Evolutionary conservation across 2,797 vertebrate genomes (phyloP).

Genomic region (Caiman crocodilus): DNA sequence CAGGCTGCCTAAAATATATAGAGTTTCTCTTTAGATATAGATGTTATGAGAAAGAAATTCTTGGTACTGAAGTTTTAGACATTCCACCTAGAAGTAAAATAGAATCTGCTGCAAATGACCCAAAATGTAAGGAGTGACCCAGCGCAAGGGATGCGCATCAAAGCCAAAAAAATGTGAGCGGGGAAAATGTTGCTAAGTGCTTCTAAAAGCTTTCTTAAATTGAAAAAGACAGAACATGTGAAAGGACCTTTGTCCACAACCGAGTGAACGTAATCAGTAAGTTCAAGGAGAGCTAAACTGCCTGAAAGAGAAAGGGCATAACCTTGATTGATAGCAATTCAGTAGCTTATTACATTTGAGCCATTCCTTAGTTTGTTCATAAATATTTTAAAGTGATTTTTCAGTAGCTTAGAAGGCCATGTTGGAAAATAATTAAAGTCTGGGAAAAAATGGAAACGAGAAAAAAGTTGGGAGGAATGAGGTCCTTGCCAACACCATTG

Average conservation of each 20-base stretch:
- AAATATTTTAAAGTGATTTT: conserved; percentile 9
- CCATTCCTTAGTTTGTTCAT: background rate
- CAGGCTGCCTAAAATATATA: background rate
- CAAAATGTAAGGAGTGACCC: background rate
- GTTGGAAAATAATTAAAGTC: conserved; percentile 21
- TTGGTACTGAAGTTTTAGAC: background rate
- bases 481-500: background rate
- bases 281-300: background rate
- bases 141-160: fast-evolving
- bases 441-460: background rate
- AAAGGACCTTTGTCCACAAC: background rate
- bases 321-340: background rate
- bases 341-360: background rate
- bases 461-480: background rate
- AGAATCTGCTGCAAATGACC: fast-evolving
- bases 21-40: background rate
- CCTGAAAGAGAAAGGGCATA: background rate
- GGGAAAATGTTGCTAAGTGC: background rate
- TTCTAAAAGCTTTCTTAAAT: background rate
- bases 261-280: background rate
- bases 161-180: background rate
- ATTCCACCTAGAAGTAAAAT: background rate
- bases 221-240: background rate
- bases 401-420: background rate
- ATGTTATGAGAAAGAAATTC: background rate